Conservation (phyloP, 2,888 invertebrate genomes). For the Cataglyphis livida region DNA sequence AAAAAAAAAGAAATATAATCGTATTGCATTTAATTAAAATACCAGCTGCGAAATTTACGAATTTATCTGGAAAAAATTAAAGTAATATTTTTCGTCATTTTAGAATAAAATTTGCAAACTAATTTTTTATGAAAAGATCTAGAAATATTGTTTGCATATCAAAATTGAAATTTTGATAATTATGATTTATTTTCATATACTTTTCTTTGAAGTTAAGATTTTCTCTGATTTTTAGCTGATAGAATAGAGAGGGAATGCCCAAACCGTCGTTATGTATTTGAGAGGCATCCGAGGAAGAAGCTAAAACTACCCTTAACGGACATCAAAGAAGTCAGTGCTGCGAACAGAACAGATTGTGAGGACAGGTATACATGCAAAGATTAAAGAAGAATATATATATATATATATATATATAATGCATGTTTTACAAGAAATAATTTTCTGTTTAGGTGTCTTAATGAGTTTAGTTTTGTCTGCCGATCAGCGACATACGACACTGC, state of each 20-base stretch:
- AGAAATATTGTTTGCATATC: neutral
- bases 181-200: neutral
- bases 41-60: neutral
- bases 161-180: neutral
- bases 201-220: neutral
- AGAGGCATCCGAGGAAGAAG: slow-evolving; percentile 94
- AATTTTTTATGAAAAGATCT: neutral
- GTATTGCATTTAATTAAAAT: slow-evolving; percentile 12
- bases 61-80: no score
- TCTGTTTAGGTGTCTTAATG: slow-evolving; percentile 90
- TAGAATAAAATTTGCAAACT: neutral
- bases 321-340: slow-evolving; percentile 93
- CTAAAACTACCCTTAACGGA: slow-evolving; percentile 93
- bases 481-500: slow-evolving; percentile 94
- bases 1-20: neutral
- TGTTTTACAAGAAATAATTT: neutral
- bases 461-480: slow-evolving; percentile 95
- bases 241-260: slow-evolving; percentile 96
- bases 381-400: neutral
- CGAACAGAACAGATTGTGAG: slow-evolving; percentile 95
- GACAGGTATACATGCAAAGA: slow-evolving; percentile 88
- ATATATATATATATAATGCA: no score
- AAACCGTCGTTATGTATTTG: slow-evolving; percentile 95
- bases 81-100: neutral
- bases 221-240: slow-evolving; percentile 87